Percentiles rank a stretch among this genome's conserved stretches.
phyloP scores from a whole-genome alignment of 2,797 vertebrate genomes.

The Ctenosaura bakeri region DNA sequence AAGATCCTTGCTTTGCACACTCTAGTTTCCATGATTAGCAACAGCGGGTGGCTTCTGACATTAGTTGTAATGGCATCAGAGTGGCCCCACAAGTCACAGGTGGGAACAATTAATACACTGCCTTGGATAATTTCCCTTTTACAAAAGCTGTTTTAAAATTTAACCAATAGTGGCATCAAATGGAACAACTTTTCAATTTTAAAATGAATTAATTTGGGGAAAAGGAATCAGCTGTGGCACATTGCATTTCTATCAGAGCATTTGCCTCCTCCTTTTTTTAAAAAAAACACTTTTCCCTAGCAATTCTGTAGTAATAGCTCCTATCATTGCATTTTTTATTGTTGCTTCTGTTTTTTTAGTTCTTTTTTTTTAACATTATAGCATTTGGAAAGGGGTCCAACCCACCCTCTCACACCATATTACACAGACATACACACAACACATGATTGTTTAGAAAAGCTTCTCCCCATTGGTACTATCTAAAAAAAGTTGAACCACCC shows the following conservation, averaged over 20 bases:
- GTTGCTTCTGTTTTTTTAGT: background rate
- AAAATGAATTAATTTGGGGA: conserved; percentile 9
- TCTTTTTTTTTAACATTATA: background rate
- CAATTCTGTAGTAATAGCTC: background rate
- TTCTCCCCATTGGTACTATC: background rate
- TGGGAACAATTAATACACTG: conserved; percentile 20
- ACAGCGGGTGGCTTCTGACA: conserved; percentile 6
- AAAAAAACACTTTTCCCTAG: background rate
- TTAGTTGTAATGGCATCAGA: conserved; percentile 30
- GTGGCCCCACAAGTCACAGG: conserved; percentile 9
- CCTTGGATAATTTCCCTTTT: conserved; percentile 34
- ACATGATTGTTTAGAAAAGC: background rate
- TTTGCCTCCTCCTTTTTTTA: background rate
- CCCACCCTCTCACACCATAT: no score
- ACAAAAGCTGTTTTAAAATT: conserved; percentile 22
- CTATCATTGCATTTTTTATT: background rate
- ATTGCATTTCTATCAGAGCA: background rate
- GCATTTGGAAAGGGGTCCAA: no score
- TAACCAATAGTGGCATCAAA: conserved; percentile 37
- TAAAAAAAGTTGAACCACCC: background rate
- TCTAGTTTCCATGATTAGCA: conserved; percentile 33
- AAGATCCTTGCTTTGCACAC: conserved; percentile 65
- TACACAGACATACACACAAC: background rate
- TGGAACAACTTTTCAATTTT: conserved; percentile 9
- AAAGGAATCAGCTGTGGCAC: background rate